Conservation (phyloP, 2,888 invertebrate genomes). For the Coelogynopora nodosa region DNA sequence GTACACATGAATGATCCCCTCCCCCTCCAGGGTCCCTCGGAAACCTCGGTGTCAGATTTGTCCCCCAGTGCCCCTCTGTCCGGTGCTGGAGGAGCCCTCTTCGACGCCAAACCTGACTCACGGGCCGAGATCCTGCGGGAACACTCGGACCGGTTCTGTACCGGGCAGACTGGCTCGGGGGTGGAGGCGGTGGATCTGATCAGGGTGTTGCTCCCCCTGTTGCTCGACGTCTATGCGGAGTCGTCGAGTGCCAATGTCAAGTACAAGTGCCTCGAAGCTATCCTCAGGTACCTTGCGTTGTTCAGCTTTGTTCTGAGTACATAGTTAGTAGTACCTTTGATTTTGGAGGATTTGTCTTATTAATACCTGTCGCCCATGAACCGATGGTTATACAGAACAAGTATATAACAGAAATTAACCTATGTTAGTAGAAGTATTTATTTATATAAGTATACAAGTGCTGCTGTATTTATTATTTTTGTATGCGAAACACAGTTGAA, state of each 20-base stretch:
- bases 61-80: background rate
- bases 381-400: too few relatives aligned
- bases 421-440: too few relatives aligned
- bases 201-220: conserved; percentile 15
- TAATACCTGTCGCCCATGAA: too few relatives aligned
- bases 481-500: too few relatives aligned
- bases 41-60: background rate
- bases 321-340: too few relatives aligned
- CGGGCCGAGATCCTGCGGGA: conserved; percentile 71
- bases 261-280: conserved; percentile 81
- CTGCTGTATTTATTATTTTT: too few relatives aligned
- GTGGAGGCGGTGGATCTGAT: conserved; percentile 39
- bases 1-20: background rate
- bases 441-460: too few relatives aligned
- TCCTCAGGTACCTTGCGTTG: conserved; percentile 65
- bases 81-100: background rate
- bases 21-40: background rate
- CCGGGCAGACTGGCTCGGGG: conserved; percentile 2
- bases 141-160: conserved; percentile 65
- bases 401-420: too few relatives aligned
- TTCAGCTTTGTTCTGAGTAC: too few relatives aligned
- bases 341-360: too few relatives aligned
- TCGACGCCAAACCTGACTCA: conserved; percentile 64
- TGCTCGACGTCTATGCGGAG: conserved; percentile 38
- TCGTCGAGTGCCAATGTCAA: conserved; percentile 35